Evolutionary conservation across 2,113 vertebrate genomes (phyloP).

Genomic region (Psophia crepitans): DNA sequence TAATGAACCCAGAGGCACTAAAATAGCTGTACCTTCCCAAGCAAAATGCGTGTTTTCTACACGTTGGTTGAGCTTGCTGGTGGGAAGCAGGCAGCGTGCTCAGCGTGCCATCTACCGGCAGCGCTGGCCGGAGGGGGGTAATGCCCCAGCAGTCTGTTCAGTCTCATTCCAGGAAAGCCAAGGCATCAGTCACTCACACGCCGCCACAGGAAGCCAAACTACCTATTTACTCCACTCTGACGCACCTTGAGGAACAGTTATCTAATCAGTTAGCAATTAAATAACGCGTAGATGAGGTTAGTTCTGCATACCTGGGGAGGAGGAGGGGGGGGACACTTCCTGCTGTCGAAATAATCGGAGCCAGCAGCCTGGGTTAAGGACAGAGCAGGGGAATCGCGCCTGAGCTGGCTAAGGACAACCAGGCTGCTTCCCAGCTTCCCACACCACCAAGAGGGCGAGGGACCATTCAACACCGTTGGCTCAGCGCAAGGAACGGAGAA

Average conservation of each 20-base stretch:
- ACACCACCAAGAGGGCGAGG: too few relatives aligned
- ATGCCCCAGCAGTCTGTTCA: too few relatives aligned
- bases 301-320: accelerated
- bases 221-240: accelerated
- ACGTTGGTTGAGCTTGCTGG: accelerated
- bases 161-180: background rate
- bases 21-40: background rate
- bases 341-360: accelerated
- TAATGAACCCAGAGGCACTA: background rate
- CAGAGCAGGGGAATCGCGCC: background rate
- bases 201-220: accelerated
- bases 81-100: accelerated
- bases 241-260: background rate
- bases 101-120: background rate
- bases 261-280: background rate
- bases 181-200: accelerated
- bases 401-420: background rate
- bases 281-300: accelerated
- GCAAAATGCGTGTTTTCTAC: accelerated
- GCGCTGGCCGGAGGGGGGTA: accelerated
- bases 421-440: accelerated
- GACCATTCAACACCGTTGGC: too few relatives aligned
- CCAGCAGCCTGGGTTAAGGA: accelerated
- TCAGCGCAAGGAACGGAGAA: too few relatives aligned
- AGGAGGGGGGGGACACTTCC: background rate